phyloP scores from a whole-genome alignment of 2,888 invertebrate genomes.

The Leptopilina drosophilae region DNA sequence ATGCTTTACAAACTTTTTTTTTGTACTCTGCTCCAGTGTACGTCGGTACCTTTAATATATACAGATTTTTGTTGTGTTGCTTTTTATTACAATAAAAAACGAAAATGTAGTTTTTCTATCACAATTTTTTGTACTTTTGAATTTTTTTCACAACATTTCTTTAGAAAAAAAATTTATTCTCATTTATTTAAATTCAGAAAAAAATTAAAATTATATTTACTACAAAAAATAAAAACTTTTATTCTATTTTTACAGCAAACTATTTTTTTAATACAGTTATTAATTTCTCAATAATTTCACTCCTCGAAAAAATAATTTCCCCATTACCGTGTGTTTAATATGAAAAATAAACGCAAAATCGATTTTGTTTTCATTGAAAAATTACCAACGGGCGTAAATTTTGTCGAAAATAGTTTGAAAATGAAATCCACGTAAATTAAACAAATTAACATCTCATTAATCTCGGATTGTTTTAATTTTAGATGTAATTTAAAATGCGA shows the following conservation, averaged over 20 bases:
- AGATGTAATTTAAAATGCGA: slow-evolving; percentile 36
- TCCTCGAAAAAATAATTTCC: neutral
- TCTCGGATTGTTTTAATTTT: slow-evolving; percentile 26
- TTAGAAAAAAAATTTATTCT: too few relatives aligned
- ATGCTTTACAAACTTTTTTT: slow-evolving; percentile 27
- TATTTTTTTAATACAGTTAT: too few relatives aligned
- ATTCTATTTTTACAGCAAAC: too few relatives aligned
- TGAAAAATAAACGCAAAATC: neutral
- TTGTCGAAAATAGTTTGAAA: slow-evolving; percentile 12
- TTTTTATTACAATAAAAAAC: too few relatives aligned
- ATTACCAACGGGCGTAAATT: neutral
- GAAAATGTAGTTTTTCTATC: too few relatives aligned
- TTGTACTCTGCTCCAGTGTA: slow-evolving; percentile 31
- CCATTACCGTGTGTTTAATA: neutral
- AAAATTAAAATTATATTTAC: too few relatives aligned
- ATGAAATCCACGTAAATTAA: slow-evolving; percentile 23
- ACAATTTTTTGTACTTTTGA: too few relatives aligned
- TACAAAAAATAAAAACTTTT: too few relatives aligned
- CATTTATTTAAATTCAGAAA: too few relatives aligned
- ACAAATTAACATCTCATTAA: slow-evolving; percentile 40
- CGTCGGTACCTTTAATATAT: neutral
- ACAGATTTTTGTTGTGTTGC: neutral
- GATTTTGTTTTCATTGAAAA: neutral
- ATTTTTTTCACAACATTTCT: too few relatives aligned
- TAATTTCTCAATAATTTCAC: too few relatives aligned